Evolutionary conservation across 2,797 vertebrate species (phyloP), one percentile per base, ranked within the genome.

Genomic region (Strix occidentalis): DNA sequence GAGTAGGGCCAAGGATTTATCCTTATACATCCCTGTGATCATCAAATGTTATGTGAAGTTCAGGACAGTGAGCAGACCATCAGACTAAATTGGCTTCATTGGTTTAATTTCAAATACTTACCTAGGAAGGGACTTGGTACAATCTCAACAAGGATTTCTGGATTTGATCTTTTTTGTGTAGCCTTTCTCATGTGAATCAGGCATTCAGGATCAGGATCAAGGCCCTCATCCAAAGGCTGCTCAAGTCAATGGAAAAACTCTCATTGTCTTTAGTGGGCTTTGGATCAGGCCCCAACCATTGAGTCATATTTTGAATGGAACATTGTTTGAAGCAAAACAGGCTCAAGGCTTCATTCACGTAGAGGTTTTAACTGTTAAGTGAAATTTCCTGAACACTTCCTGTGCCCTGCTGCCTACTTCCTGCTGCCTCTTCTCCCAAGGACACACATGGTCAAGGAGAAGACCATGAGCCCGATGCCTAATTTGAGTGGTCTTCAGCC

Each of bases 271-370:
- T 25, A 87, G 56, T 60, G 84, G 91, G 94, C 90, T 87, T 93
- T 96, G 95, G 95, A 95, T 85, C 46, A 65, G 86, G 65, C 80
- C 84, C 94, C 75, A 26, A 78, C 56, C 76, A 25, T 84, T 96
- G 95, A 97, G 65, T 95, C 95, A 94, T 18, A 13, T 43, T 92
- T 96, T 95, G 82, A 95, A 96, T 87, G 76, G 90, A 96, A 95
- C 69, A 78, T 89, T 92, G 81, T 96, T 95, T 93, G 92, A 88
- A 93, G 87, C 76, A 95, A 96, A 97, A 94, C 79, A 95, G 76
- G 77, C 89, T 93, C 69, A 56, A 60, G 69, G 50, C 84, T 94
- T 81, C 89, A 60, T 96, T 97, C 89, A 93, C 43, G 0, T 50
- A 56, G 69, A 81, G 25, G 18, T 66, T 95, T 96, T 96, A 96